Evolutionary conservation across 2,113 vertebrate species (phyloP).

Genomic region (Tupaia tana): DNA sequence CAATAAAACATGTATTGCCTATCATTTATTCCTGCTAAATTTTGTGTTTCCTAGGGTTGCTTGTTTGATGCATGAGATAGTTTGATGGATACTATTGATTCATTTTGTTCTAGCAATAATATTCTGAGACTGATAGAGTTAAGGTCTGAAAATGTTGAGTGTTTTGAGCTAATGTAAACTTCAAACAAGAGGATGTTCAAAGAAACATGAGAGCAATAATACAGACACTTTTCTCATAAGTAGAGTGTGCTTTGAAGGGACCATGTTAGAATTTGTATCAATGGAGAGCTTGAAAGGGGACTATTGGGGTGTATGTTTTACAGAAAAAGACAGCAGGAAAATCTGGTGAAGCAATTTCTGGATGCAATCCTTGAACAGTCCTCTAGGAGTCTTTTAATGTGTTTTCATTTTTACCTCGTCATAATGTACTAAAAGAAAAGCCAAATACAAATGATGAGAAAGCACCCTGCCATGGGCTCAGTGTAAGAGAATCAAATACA

Average conservation of each 20-base stretch:
- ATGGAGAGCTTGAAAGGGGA: fast-evolving
- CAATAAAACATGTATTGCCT: slow-evolving; percentile 62
- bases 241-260: neutral
- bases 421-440: neutral
- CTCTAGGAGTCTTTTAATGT: neutral
- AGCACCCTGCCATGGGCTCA: neutral
- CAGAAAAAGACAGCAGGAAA: neutral
- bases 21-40: slow-evolving; percentile 48
- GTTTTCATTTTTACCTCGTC: neutral
- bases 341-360: neutral
- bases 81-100: slow-evolving; percentile 62
- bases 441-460: neutral
- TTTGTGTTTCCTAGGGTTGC: slow-evolving; percentile 38
- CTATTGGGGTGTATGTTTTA: neutral
- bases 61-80: slow-evolving; percentile 40
- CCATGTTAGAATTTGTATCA: neutral
- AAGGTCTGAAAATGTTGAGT: neutral
- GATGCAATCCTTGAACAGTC: neutral
- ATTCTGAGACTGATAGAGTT: neutral
- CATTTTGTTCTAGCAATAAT: slow-evolving; percentile 60
- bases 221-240: neutral
- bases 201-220: neutral
- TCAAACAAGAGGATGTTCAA: neutral
- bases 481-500: neutral
- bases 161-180: slow-evolving; percentile 46